These are phyloP conservation scores for Meloidogyne exigua DNA, from an alignment of 1,140 invertebrate species.

Conservation along the genomic window DNA sequence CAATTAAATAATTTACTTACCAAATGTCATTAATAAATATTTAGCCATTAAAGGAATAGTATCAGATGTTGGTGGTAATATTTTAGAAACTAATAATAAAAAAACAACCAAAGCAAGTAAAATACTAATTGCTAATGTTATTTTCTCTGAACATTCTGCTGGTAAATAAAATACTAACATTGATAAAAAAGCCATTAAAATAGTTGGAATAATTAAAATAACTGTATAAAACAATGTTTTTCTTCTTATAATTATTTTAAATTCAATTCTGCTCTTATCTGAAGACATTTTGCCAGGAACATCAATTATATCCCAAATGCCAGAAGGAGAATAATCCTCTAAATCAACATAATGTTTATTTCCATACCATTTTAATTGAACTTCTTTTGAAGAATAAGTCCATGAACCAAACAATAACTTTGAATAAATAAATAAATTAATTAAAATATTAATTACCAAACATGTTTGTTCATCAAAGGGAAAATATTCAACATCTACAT, in stretches of 20 bases:
- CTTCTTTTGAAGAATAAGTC: constrained; percentile 39
- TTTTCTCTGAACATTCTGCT: constrained; percentile 75
- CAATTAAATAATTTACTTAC: background rate
- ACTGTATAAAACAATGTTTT: constrained; percentile 99
- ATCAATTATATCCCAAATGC: constrained; percentile 97
- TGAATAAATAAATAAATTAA: constrained; percentile 64
- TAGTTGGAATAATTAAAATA: constrained; percentile 92
- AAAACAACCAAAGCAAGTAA: constrained; percentile 97
- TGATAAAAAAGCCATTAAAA: constrained; percentile 69
- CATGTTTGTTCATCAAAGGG: constrained; percentile 80
- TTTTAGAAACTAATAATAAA: constrained; percentile 92
- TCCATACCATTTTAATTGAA: constrained; percentile 38
- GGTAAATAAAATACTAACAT: constrained; percentile 97
- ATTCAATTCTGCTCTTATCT: constrained; percentile 55
- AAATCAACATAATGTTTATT: constrained; percentile 40
- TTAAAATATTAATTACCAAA: constrained; percentile 61
- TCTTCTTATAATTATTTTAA: constrained; percentile 66
- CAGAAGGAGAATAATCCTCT: constrained; percentile 86
- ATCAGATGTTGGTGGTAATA: constrained; percentile 90
- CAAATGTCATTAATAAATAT: constrained; percentile 93
- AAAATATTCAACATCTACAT: constrained; percentile 77
- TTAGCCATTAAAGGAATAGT: constrained; percentile 94
- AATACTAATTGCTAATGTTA: constrained; percentile 95
- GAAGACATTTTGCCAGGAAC: constrained; percentile 77
- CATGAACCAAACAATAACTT: constrained; percentile 74